A percentile compares a stretch with the other conserved stretches of the same genome.
Evolutionary conservation across 2,888 invertebrate species (phyloP).

Genomic region (Athalia cordata): DNA sequence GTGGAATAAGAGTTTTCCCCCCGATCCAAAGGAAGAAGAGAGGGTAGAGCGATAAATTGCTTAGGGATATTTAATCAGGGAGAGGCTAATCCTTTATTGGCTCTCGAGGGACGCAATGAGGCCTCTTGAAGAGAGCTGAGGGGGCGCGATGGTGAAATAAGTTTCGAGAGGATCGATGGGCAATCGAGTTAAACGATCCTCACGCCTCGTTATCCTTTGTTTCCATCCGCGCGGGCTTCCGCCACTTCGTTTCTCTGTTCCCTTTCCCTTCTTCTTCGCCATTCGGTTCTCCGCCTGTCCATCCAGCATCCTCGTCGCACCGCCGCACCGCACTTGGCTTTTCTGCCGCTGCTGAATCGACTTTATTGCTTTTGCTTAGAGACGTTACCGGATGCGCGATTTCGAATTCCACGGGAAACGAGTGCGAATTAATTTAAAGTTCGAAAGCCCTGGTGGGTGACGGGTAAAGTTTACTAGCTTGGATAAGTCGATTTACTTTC

Average conservation of each 20-base stretch:
- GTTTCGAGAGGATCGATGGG: slow-evolving; percentile 64
- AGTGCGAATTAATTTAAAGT: slow-evolving; percentile 43
- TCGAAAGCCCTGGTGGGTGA: background rate
- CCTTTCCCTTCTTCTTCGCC: slow-evolving; percentile 37
- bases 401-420: slow-evolving; percentile 38
- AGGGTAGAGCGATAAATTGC: slow-evolving; percentile 63
- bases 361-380: slow-evolving; percentile 53
- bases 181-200: slow-evolving; percentile 70
- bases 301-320: slow-evolving; percentile 27
- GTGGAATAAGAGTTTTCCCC: background rate
- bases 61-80: slow-evolving; percentile 67
- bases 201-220: slow-evolving; percentile 70
- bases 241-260: slow-evolving; percentile 30
- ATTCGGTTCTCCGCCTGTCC: slow-evolving; percentile 20
- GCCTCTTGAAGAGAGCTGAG: slow-evolving; percentile 50
- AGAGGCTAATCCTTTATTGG: slow-evolving; percentile 69
- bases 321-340: slow-evolving; percentile 46
- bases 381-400: slow-evolving; percentile 45
- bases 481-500: no score
- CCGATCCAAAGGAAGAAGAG: background rate
- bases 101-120: slow-evolving; percentile 52
- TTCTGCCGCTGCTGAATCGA: slow-evolving; percentile 50
- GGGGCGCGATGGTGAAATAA: slow-evolving; percentile 51
- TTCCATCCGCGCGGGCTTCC: slow-evolving; percentile 48
- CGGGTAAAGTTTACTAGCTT: no score